Base-by-base conservation (phyloP, 2,888 invertebrate genomes). In the Brachylomia viminalis region DNA sequence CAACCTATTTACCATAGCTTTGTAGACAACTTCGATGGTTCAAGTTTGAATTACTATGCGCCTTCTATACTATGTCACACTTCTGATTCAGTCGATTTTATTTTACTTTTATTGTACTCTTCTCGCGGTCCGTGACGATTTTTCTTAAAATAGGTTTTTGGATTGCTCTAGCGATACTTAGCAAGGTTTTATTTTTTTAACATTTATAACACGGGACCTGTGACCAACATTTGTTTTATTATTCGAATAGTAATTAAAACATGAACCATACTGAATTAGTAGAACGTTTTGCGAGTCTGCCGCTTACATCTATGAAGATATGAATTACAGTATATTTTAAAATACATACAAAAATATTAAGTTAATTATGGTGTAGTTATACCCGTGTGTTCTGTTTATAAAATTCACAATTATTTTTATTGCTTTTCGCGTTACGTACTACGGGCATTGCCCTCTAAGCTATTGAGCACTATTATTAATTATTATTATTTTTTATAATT, bases 281-380 rank as follows among this genome's bases (percentile, higher is more conserved):
- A 95, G 95, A 95, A 95, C 92, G 94, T 94, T 94, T 94, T 95
- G 95, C 92, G 90, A 85, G 90, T 90, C 91, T 52, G 83, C 95
- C 95, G 84, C 95, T 96, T 95, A 96, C 90, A 92, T 90, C 95
- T 96, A 95, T 96, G 93, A 92, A 95, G 96, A 96, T 96, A 96
- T 96, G 96, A 95, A 93, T 95, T 95, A 95, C 93, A 94, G 95
- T 96, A 95, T 86, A 93, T 91, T 92, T 95, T 95, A 96, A 96
- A 95, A 96, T 96, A 96, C 96, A 95, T 96, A 96, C 92, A 96
- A 96, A 96, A 96, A 96, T 96, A 96, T 95, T 92, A 95, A 93
- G 94, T 93, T 93, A 94, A 93, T 88, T 88, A 88, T 88, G 87
- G 82, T 88, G 86, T 84, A 77, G 76, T 80, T 90, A 89, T 93